Base-by-base conservation (phyloP, 1,140 invertebrate genomes). In the Pseudomyrmex cubaensis region DNA sequence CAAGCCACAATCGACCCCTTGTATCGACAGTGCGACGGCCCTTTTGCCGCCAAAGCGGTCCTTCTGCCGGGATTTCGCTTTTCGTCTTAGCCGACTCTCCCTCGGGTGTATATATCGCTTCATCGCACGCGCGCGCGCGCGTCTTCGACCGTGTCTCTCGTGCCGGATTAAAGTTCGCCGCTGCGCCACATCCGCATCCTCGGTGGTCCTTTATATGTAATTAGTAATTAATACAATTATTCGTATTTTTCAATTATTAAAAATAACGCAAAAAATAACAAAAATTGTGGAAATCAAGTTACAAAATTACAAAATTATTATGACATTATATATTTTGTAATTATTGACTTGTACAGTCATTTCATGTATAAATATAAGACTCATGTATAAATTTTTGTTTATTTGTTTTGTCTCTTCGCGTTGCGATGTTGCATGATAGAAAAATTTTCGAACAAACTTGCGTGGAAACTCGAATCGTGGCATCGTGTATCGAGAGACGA, bases 1-100 rank as follows among this genome's bases (percentile, higher is more conserved):
- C 86, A 91, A 86, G 82, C 89, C 87, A 91, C 90, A 91, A 91
- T 91, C 91, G 90, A 90, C 88, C 90, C 93, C 91, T 94, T 93
- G 93, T 94, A 94, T 94, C 91, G 93, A 93, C 91, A 92, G 78
- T 85, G 75, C 77, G 84, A 70, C 90, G 82, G 64, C 67, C 73
- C 48, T 46, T 12, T 15, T 56, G 1, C 15, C 44, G 17, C 46
- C 35, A 10, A 57, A 17, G 7, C 84, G 20, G 50, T 7, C 74
- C 61, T 52, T 69, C 70, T 74, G 50, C 84, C 7, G 56, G 69
- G 72, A 90, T 91, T 92, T 91, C 84, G 87, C 91, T 90, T 91
- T 93, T 90, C 90, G 90, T 90, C 87, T 92, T 90, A 84, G 90
- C 92, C 92, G 92, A 35, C 35, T 35, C 90, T 90, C 77, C 74